phyloP scores from a whole-genome alignment of 1,140 invertebrate genomes.

The Diabrotica undecimpunctata region DNA sequence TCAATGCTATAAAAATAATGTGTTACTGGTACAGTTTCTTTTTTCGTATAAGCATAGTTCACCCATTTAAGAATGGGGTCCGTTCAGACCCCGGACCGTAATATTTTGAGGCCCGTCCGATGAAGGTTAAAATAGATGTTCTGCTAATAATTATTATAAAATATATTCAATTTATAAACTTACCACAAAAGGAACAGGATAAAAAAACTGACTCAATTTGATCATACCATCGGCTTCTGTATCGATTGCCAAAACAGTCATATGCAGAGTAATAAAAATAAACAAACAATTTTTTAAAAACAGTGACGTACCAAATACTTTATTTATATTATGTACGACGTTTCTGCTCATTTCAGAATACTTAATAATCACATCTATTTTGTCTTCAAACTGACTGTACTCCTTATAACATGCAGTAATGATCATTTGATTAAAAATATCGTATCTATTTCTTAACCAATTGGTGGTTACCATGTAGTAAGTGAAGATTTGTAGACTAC shows the following conservation, averaged over 20 bases:
- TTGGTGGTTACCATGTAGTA: not conserved
- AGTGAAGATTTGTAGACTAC: not conserved
- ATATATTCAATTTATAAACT: not conserved
- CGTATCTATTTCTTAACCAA: slow-evolving; percentile 6
- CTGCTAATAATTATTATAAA: too few species aligned
- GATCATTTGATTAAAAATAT: not conserved
- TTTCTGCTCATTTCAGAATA: not conserved
- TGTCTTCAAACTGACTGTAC: not conserved
- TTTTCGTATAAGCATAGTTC: too few species aligned
- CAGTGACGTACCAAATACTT: slow-evolving; percentile 4
- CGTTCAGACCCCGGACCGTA: too few species aligned
- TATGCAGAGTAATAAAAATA: not conserved
- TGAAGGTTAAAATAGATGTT: too few species aligned
- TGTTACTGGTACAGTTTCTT: too few species aligned
- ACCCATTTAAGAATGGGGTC: too few species aligned
- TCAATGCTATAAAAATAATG: too few species aligned
- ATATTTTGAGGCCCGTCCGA: too few species aligned
- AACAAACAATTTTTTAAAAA: not conserved
- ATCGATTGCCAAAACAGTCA: not conserved
- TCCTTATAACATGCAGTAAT: not conserved
- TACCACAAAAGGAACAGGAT: slow-evolving; percentile 2
- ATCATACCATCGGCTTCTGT: not conserved
- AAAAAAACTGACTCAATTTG: not conserved
- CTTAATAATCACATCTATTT: not conserved
- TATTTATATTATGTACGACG: not conserved